These are phyloP conservation scores for Isaurus tuberculatus DNA, from an alignment of 92 coral and sea anemone genomes.

Conservation along the genomic window DNA sequence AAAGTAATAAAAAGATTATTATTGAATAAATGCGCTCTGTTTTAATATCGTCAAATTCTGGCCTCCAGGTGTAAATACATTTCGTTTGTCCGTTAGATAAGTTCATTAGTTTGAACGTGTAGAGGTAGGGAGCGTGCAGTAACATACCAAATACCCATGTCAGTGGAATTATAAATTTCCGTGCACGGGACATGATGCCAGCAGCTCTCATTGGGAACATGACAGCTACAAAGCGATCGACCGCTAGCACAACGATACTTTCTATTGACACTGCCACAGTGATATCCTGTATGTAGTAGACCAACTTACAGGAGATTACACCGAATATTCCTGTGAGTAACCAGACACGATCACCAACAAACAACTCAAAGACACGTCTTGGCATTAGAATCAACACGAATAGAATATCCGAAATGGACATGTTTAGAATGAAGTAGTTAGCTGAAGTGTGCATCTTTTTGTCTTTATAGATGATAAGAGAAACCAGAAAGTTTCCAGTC, in stretches of 20 bases:
- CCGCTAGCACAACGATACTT: slow-evolving; percentile 65
- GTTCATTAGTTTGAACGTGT: slow-evolving; percentile 39
- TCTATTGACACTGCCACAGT: slow-evolving; percentile 60
- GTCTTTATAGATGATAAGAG: slow-evolving; percentile 53
- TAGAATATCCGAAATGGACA: slow-evolving; percentile 71
- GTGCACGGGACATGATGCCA: slow-evolving; percentile 22
- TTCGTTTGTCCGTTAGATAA: not conserved
- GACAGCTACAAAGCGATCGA: slow-evolving; percentile 69
- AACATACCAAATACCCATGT: slow-evolving; percentile 66
- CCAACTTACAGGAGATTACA: slow-evolving; percentile 58
- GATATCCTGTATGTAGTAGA: slow-evolving; percentile 55
- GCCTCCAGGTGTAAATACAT: slow-evolving; percentile 49
- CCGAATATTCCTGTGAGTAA: slow-evolving; percentile 57
- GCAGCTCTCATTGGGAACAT: slow-evolving; percentile 71
- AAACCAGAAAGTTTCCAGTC: slow-evolving; percentile 56
- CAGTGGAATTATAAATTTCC: slow-evolving; percentile 45
- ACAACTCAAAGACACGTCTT: slow-evolving; percentile 47
- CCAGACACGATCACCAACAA: slow-evolving; percentile 50
- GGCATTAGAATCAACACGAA: slow-evolving; percentile 56
- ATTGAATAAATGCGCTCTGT: slow-evolving; percentile 41
- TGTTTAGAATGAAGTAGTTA: slow-evolving; percentile 67
- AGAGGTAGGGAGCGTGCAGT: slow-evolving; percentile 50
- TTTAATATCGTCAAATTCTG: slow-evolving; percentile 26
- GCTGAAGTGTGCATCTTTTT: slow-evolving; percentile 64
- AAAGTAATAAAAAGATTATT: slow-evolving; percentile 48